Conservation (phyloP, 1,140 invertebrate genomes). For the Pseudomyrmex flavicornis region DNA sequence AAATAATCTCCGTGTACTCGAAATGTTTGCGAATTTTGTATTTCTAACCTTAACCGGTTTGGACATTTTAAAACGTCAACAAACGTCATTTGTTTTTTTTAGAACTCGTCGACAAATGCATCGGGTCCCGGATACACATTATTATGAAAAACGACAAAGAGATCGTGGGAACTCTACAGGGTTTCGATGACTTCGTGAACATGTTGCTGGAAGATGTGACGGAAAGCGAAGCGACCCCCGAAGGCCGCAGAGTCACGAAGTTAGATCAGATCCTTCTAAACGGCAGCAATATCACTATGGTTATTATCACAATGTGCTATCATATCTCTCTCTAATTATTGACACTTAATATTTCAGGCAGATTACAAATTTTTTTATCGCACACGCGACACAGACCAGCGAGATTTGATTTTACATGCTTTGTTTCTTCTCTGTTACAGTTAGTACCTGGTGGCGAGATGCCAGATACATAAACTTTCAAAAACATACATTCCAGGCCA, state of each 20-base stretch:
- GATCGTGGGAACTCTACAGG: conserved; percentile 98
- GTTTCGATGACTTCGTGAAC: conserved; percentile 99
- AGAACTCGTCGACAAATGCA: conserved; percentile 99
- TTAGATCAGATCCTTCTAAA: conserved; percentile 99
- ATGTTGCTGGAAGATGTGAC: conserved; percentile 97
- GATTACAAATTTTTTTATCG: too few species aligned
- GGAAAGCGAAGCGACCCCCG: conserved; percentile 97
- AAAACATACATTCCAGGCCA: background rate
- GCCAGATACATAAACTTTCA: conserved; percentile 85
- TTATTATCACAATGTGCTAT: conserved; percentile 78
- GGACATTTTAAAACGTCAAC: background rate
- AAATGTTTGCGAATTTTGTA: background rate
- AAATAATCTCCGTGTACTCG: background rate
- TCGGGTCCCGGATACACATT: conserved; percentile 99
- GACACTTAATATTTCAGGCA: too few species aligned
- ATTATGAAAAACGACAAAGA: conserved; percentile 99
- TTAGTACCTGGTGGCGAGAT: conserved; percentile 90
- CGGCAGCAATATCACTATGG: conserved; percentile 99
- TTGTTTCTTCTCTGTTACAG: conserved; percentile 84
- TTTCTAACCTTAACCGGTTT: conserved; percentile 29
- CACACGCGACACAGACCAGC: background rate
- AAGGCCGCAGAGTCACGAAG: conserved; percentile 98
- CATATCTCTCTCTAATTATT: too few species aligned
- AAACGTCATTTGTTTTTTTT: conserved; percentile 30
- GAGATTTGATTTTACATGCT: background rate